Evolutionary conservation across 2,113 vertebrate species (phyloP), one percentile per base, ranked within the genome.

Genomic region (Origma solitaria): DNA sequence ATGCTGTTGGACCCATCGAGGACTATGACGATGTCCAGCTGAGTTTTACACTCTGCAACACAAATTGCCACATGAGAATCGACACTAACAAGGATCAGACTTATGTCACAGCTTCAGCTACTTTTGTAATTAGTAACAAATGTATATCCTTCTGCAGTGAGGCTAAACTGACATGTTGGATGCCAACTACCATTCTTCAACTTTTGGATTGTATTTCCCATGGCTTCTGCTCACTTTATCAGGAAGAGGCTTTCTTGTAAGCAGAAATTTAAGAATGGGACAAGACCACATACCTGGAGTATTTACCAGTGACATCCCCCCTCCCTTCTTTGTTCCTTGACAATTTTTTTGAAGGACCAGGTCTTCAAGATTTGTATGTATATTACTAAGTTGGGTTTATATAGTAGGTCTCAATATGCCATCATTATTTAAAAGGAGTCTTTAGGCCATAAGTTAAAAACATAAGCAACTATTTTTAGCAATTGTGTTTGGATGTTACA

Each of bases 1-100:
- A 99, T 99, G 62, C 99, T 99, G 97, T 99, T 99, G 30, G 99
- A 99, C 13, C 99, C 99, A 81, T 99, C 99, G 17, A 99, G 98
- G 37, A 99, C 99, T 10, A 99, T 98, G 83, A 99, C 98, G 1
- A 99, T 99, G 70, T 99, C 99, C 96, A 99, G 69, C 57, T 98
- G 98, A 54, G 98, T 98, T 37, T 96, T 96, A 94, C 99, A 99
- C 15, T 98, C 99, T 99, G 97, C 21, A 98, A 98, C 17, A 96
- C 33, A 92, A 94, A 89, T 85, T 51, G 20, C 13, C 38, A 80
- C 6, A 1, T 65, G 53, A 94, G 51, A 76, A 75, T 69, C 51
- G 31, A 85, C 45, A 66, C 15, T 33, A 78, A 80, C 8, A 64
- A 31, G 14, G 11, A 30, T 57, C 21, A 82, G 49, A 84, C 47